Conservation (phyloP, 1,140 invertebrate species). For the Anastrepha obliqua region DNA sequence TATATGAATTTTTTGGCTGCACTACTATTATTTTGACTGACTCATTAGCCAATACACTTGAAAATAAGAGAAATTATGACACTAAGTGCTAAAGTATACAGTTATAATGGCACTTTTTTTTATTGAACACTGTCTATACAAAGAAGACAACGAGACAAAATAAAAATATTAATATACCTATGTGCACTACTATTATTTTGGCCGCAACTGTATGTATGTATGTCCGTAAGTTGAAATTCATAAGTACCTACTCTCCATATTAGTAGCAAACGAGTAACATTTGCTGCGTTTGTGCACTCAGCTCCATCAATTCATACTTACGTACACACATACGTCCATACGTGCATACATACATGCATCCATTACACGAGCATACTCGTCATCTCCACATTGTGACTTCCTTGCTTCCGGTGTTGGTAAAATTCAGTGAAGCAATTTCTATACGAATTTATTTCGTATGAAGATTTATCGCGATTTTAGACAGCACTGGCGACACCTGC, state of each 20-base stretch:
- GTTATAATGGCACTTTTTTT: too few species aligned
- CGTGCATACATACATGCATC: neutral
- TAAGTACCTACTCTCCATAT: neutral
- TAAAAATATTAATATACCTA: neutral
- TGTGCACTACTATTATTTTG: too few species aligned
- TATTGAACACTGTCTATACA: too few species aligned
- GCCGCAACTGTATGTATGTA: neutral
- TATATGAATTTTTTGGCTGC: too few species aligned
- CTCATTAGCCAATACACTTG: too few species aligned
- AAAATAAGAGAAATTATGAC: too few species aligned
- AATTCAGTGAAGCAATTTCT: conserved; percentile 75
- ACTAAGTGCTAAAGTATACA: too few species aligned
- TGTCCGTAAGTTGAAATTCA: neutral
- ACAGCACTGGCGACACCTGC: conserved; percentile 75
- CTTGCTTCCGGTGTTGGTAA: conserved; percentile 61
- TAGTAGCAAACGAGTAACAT: neutral
- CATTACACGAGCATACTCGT: conserved; percentile 54
- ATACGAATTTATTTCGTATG: conserved; percentile 75
- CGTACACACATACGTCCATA: neutral
- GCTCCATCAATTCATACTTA: neutral
- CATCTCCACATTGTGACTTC: conserved; percentile 40
- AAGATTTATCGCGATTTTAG: conserved; percentile 75
- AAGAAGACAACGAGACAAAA: too few species aligned
- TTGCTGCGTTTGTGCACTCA: neutral
- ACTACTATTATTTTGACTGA: too few species aligned